phyloP scores from a whole-genome alignment of 2,888 invertebrate species.

The Drosophila trichaetosa region DNA sequence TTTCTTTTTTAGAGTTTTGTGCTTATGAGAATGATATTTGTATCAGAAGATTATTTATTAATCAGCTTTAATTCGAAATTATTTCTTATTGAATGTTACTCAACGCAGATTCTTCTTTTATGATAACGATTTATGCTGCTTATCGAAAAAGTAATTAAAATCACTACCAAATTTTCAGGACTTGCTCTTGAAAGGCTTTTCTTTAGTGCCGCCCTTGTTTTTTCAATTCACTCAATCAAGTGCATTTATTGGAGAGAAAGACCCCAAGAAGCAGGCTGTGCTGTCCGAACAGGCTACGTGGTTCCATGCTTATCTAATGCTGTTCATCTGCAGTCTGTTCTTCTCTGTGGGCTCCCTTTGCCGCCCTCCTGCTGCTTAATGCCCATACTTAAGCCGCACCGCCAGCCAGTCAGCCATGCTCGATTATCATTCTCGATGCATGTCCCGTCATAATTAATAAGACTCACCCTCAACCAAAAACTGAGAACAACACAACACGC shows the following conservation, averaged over 20 bases:
- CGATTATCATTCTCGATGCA: conserved; percentile 68
- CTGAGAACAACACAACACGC: conserved; percentile 41
- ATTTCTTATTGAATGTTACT: neutral
- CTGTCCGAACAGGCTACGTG: conserved; percentile 19
- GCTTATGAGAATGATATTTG: neutral
- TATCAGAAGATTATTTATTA: neutral
- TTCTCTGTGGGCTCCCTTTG: conserved; percentile 6
- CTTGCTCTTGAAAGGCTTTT: conserved; percentile 14
- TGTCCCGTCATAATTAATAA: conserved; percentile 74
- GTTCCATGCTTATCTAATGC: conserved; percentile 40
- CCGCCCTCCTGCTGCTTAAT: conserved; percentile 27
- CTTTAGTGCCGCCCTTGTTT: conserved; percentile 7
- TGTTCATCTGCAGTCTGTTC: conserved; percentile 17
- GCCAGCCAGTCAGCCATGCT: conserved; percentile 29
- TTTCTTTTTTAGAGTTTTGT: neutral
- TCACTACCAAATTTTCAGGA: conserved; percentile 4
- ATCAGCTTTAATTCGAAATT: neutral
- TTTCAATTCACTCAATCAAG: conserved; percentile 55
- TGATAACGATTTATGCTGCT: neutral
- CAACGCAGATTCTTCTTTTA: neutral
- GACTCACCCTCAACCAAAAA: conserved; percentile 53
- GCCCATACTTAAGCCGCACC: conserved; percentile 4
- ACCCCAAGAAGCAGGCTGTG: conserved; percentile 1
- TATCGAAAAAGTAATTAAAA: conserved; percentile 3
- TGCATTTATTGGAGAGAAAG: conserved; percentile 49